Base-by-base conservation (phyloP, 2,797 vertebrate genomes). In the Acestrorhynchus altus region DNA sequence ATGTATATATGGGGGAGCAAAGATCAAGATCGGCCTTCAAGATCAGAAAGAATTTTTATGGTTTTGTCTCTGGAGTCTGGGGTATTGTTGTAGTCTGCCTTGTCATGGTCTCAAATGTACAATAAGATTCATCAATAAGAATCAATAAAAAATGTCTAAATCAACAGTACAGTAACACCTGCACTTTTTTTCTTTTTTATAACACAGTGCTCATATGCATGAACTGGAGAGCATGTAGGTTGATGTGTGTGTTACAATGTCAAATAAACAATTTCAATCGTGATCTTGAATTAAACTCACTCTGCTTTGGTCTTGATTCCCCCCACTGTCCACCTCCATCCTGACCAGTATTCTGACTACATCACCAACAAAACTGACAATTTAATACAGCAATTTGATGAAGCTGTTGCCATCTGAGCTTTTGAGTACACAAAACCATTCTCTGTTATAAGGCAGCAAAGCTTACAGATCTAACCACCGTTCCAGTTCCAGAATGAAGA, bases 361-460 rank as follows among this genome's bases (percentile, higher is more conserved):
- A 71, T 60, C 47, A 47, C 51, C 51, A 42, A 51, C 68, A 44
- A 3, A 46, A 57, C n/a, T 40, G 64, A 57, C 59, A 44, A 69
- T 31, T 47, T 49, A 26, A 64, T 46, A 49, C 28, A 78, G 24
- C 44, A 73, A 84, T 72, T 16, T 5, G 28, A 79, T 57, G 35
- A 64, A 74, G 40, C 51, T 56, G 72, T 52, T 57, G 39, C 65
- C 51, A 39, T 59, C 39, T 24, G 10, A 66, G 22, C 28, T 44
- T 54, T 35, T 35, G 13, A 47, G 52, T 68, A 13, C 42, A 26
- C 46, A 28, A 13, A 67, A 8, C 22, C 42, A 16, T 31, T 66
- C 20, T 16, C 16, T 46, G 26, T 40, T 66, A 40, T 66, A 63
- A 69, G 65, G 65, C 65, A 80, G 31, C 39, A 74, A 75, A 64